These are phyloP conservation scores for Zaprionus ghesquierei DNA, from an alignment of 1,140 invertebrate species.

Conservation along the genomic window DNA sequence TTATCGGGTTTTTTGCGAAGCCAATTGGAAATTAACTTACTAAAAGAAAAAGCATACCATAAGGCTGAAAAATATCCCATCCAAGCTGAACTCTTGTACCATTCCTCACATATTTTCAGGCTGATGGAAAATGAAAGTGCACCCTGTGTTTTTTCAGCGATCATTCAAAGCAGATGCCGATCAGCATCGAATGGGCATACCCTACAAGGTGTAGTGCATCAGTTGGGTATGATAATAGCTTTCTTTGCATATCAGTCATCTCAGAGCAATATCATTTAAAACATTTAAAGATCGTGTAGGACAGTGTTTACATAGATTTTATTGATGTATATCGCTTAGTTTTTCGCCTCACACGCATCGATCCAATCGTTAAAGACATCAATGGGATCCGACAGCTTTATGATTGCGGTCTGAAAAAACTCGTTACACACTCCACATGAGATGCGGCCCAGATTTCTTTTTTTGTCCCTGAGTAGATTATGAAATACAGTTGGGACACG, in stretches of 20 bases:
- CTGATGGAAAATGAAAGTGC: not conserved
- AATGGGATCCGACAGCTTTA: conserved; percentile 97
- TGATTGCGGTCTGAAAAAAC: conserved; percentile 97
- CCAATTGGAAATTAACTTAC: not conserved
- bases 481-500: conserved; percentile 2
- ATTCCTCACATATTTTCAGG: not conserved
- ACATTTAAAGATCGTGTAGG: too few species aligned
- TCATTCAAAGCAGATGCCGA: not conserved
- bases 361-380: conserved; percentile 99
- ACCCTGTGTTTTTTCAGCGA: not conserved
- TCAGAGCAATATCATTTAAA: too few species aligned
- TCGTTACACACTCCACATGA: conserved; percentile 96
- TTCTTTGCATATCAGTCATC: too few species aligned
- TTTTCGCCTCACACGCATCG: conserved; percentile 97
- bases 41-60: not conserved
- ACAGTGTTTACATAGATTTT: not conserved
- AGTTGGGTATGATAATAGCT: too few species aligned
- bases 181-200: too few species aligned
- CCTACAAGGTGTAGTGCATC: too few species aligned
- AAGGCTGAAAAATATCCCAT: not conserved
- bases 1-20: too few species aligned
- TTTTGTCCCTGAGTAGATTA: conserved; percentile 91
- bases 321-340: conserved; percentile 83
- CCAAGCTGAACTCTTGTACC: not conserved
- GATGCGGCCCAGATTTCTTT: conserved; percentile 94